A percentile compares a stretch with the other conserved stretches of the same genome.
phyloP scores from a whole-genome alignment of 2,888 invertebrate species.

The Hetaerina titia region DNA sequence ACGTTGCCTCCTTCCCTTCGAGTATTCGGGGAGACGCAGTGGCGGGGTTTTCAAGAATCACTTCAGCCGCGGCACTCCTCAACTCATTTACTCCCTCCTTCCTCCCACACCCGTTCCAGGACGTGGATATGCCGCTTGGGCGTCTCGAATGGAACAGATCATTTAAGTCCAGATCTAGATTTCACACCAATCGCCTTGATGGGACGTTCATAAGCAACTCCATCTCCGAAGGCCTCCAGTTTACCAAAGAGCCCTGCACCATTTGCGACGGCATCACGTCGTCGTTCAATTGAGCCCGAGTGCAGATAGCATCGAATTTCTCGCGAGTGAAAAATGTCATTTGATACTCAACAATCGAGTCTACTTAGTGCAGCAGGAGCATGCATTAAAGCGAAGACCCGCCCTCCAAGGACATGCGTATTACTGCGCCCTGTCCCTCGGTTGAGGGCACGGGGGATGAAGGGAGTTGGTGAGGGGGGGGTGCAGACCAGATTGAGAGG shows the following conservation, averaged over 20 bases:
- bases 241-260: neutral
- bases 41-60: neutral
- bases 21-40: neutral
- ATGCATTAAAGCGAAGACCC: conserved; percentile 14
- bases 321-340: conserved; percentile 24
- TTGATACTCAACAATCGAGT: neutral
- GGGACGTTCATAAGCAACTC: neutral
- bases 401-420: neutral
- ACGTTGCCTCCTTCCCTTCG: neutral
- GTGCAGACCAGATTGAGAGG: neutral
- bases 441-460: too few species aligned
- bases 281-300: conserved; percentile 16
- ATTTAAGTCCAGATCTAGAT: neutral
- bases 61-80: neutral
- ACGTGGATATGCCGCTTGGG: neutral
- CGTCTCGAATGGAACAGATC: neutral
- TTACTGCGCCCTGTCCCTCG: neutral
- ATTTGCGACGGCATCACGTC: neutral
- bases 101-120: neutral
- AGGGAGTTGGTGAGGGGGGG: neutral
- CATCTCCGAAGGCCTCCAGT: neutral
- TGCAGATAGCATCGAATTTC: conserved; percentile 20
- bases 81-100: neutral
- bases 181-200: neutral
- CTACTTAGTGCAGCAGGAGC: neutral